Base-by-base conservation (phyloP, 2,888 invertebrate species). In the Barypeithes pellucidus region DNA sequence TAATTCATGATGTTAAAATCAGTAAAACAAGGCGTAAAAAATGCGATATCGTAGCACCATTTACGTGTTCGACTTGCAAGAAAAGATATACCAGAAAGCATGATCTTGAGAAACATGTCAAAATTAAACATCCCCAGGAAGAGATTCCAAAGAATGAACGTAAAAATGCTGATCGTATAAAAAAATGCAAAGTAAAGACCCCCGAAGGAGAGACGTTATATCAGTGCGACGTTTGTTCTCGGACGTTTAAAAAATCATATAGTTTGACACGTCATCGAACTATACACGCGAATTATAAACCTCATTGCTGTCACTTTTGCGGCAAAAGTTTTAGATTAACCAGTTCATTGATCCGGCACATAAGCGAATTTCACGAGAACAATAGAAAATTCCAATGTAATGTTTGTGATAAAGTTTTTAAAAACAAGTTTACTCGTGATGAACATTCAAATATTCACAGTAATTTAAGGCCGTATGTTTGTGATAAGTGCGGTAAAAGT, bases 371-470 rank as follows among this genome's bases (percentile, higher is more conserved):
- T 59, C 91, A 91, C 83, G 79, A 82, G 1, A 80, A 83, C 0
- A 81, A 84, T 1, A 88, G 88, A n/a, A 88, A 88, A 3, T 87
- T 88, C 81, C 74, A 78, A 7, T 91, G 91, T 81, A 80, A 83
- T 5, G 67, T 83, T 2, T 91, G 91, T 82, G 79, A 79, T 8
- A 86, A 85, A 45, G 79, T 83, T 4, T 91, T 90, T 82, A 83
- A 89, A 0, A 86, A 89, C 4, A 86, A 86, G 75, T 82, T 84
- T 1, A 88, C 89, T 14, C 83, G 88, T 45, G 85, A 85, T 14
- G 89, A 90, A 75, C 91, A 91, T 80, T 77, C 84, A 65, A 85
- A 84, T 18, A 86, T 87, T 9, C 90, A 90, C 79, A 84, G 85
- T 0, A 83, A 85, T 11, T 78, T 76, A 50, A 80, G 89, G 41